Percentiles rank a stretch among this genome's conserved stretches.
Conservation (phyloP, 2,797 vertebrate genomes). For the Arnoldichthys spilopterus region DNA sequence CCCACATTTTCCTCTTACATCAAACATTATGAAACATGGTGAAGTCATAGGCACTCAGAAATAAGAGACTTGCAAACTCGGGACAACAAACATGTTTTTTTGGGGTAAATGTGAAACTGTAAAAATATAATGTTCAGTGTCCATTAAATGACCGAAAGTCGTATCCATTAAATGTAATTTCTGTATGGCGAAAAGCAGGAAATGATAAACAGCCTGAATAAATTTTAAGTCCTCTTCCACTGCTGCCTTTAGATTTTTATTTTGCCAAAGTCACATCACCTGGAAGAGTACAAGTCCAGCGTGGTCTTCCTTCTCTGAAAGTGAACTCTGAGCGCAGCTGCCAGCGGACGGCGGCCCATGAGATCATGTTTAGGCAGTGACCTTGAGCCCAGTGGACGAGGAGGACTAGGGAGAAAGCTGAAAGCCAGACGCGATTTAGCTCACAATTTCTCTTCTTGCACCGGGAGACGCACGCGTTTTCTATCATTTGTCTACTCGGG, state of each 20-base stretch:
- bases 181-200: not conserved
- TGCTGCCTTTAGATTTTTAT: constrained; percentile 1
- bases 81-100: too few species aligned
- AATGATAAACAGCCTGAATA: not conserved
- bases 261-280: constrained; percentile 13
- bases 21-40: too few species aligned
- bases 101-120: too few species aligned
- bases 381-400: constrained; percentile 60
- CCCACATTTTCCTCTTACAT: not conserved
- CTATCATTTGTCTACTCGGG: constrained; percentile 74
- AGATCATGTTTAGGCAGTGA: constrained; percentile 51
- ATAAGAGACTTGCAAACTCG: too few species aligned
- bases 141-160: too few species aligned
- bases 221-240: not conserved
- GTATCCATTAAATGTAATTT: too few species aligned
- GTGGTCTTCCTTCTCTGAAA: constrained; percentile 30
- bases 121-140: too few species aligned
- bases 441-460: constrained; percentile 56
- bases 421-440: constrained; percentile 60
- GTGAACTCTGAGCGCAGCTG: constrained; percentile 46
- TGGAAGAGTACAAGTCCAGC: constrained; percentile 3
- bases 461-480: constrained; percentile 62
- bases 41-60: too few species aligned
- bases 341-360: constrained; percentile 37
- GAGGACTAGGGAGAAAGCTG: constrained; percentile 49